Percentiles rank a stretch among this genome's conserved stretches.
phyloP scores from a whole-genome alignment of 92 coral and sea anemone genomes.

The Paragorgia papillata region DNA sequence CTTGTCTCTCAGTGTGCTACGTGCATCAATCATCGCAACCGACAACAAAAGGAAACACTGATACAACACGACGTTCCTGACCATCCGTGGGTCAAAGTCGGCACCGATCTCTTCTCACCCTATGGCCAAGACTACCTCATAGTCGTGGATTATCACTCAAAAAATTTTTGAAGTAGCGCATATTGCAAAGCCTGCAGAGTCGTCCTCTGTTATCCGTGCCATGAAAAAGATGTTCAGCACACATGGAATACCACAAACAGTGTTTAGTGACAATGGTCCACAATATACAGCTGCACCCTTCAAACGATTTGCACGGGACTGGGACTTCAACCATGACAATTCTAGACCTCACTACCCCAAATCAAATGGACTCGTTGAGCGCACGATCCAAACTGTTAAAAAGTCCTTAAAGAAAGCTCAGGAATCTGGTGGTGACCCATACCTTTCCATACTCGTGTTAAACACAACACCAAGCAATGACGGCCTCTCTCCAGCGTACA shows the following conservation, averaged over 20 bases:
- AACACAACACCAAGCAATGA: slow-evolving; percentile 8
- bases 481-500: slow-evolving; percentile 8
- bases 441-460: slow-evolving; percentile 4
- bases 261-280: slow-evolving; percentile 20
- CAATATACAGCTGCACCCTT: slow-evolving; percentile 10
- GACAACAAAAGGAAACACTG: slow-evolving; percentile 4
- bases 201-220: not conserved
- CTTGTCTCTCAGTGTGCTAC: slow-evolving; percentile 18
- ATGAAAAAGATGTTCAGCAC: not conserved
- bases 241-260: slow-evolving; percentile 6
- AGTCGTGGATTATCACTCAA: slow-evolving; percentile 31
- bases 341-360: slow-evolving; percentile 20
- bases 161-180: slow-evolving; percentile 16
- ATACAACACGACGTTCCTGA: slow-evolving; percentile 15
- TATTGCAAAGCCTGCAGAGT: not conserved
- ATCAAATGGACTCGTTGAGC: slow-evolving; percentile 15
- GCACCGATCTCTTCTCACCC: not conserved
- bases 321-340: slow-evolving; percentile 20
- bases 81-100: slow-evolving; percentile 21
- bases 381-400: slow-evolving; percentile 13
- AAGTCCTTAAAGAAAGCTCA: slow-evolving; percentile 17
- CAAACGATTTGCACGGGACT: slow-evolving; percentile 15
- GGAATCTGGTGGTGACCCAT: not conserved
- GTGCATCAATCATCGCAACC: not conserved
- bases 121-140: slow-evolving; percentile 4